phyloP scores from a whole-genome alignment of 2,888 invertebrate genomes.

The Sarcophaga rosellei region DNA sequence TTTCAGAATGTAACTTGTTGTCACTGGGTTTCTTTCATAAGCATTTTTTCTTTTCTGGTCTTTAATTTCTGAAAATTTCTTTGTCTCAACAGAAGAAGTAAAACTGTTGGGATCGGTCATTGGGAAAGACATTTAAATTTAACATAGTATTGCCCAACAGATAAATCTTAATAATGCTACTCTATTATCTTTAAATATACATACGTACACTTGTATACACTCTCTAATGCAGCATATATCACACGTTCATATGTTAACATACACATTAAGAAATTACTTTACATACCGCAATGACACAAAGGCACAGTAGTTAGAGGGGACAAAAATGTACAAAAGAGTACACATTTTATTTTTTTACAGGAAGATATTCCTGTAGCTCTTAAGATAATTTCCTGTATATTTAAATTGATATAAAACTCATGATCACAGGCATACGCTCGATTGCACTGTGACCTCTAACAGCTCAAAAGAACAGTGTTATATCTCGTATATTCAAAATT shows the following conservation, averaged over 20 bases:
- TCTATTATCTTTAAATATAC: background rate
- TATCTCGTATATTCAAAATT: too few species aligned
- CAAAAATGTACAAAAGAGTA: background rate
- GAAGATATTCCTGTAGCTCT: background rate
- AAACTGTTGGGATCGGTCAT: background rate
- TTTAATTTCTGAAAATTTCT: conserved; percentile 25
- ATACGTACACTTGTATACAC: background rate
- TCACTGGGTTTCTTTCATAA: conserved; percentile 8
- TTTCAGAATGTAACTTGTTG: conserved; percentile 30
- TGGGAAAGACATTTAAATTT: conserved; percentile 21
- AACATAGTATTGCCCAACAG: conserved; percentile 37
- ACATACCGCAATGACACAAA: background rate
- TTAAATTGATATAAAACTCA: too few species aligned
- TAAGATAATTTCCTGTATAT: too few species aligned
- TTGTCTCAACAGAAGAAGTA: background rate
- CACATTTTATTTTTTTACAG: background rate
- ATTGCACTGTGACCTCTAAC: too few species aligned
- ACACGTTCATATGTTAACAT: background rate
- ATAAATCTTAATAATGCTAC: conserved; percentile 55
- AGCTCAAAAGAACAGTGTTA: too few species aligned
- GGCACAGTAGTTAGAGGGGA: background rate
- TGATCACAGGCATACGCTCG: too few species aligned
- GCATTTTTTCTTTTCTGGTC: background rate
- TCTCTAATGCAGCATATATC: too few species aligned
- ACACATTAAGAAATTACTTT: conserved; percentile 20